These are phyloP conservation scores for Melipona beecheii DNA, from an alignment of 2,888 invertebrate genomes.

Conservation along the genomic window DNA sequence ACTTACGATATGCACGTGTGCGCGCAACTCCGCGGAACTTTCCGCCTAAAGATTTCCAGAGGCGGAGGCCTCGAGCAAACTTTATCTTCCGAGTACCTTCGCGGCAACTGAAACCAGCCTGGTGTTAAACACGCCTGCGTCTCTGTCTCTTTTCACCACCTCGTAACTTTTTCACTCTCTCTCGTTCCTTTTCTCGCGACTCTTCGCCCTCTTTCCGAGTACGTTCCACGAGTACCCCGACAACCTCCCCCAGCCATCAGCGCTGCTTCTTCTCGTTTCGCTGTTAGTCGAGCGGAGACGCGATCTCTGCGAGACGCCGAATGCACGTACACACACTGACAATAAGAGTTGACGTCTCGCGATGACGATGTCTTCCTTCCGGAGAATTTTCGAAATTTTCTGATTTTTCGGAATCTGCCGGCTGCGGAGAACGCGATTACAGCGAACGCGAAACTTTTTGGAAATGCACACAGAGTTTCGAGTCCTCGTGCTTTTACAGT, in stretches of 20 bases:
- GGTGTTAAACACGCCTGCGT: slow-evolving; percentile 44
- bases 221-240: no score
- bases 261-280: neutral
- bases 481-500: no score
- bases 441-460: no score
- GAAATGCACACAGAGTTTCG: no score
- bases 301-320: neutral
- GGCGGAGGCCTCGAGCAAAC: slow-evolving; percentile 61
- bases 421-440: no score
- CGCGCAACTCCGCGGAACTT: slow-evolving; percentile 53
- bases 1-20: slow-evolving; percentile 34
- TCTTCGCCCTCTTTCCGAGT: neutral
- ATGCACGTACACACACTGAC: no score
- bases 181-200: neutral
- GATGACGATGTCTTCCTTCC: neutral
- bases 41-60: slow-evolving; percentile 66
- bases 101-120: slow-evolving; percentile 57
- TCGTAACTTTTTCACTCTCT: neutral
- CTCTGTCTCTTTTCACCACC: neutral
- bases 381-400: neutral
- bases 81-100: slow-evolving; percentile 63
- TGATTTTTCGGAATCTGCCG: no score
- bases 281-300: neutral
- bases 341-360: neutral
- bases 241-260: neutral